Percentiles rank a stretch among this genome's conserved stretches.
phyloP scores from a whole-genome alignment of 2,888 invertebrate genomes.

The Papilio gigon region DNA sequence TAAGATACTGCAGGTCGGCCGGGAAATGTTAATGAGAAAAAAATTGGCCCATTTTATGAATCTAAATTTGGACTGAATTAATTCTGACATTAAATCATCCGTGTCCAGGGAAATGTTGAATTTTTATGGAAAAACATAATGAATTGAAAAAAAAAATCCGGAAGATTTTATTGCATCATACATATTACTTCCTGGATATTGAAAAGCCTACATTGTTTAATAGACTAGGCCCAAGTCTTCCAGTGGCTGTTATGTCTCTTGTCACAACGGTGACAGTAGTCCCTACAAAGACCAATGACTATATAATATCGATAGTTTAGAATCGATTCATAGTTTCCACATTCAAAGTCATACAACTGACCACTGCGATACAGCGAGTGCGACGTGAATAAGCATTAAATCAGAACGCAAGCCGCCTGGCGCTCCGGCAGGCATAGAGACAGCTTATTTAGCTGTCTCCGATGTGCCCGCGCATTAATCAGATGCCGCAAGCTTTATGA shows the following conservation, averaged over 20 bases:
- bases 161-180: not conserved
- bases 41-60: conserved; percentile 11
- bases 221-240: too few species aligned
- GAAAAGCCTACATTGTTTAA: too few species aligned
- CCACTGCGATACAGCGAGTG: not conserved
- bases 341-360: not conserved
- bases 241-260: too few species aligned
- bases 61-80: not conserved
- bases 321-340: not conserved
- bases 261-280: not conserved
- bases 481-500: conserved; percentile 27
- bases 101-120: not conserved
- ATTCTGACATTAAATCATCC: not conserved
- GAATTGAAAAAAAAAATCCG: not conserved
- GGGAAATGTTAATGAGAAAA: conserved; percentile 11
- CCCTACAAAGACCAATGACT: not conserved
- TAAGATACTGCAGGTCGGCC: conserved; percentile 52
- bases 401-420: not conserved
- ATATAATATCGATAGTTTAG: not conserved
- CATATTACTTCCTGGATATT: too few species aligned
- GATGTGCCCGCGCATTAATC: conserved; percentile 35
- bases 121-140: not conserved
- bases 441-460: conserved; percentile 31
- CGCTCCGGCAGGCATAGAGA: conserved; percentile 9
- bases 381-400: conserved; percentile 4